These are phyloP conservation scores for Martes flavigula DNA, from an alignment of 2,797 vertebrate genomes.

Conservation along the genomic window DNA sequence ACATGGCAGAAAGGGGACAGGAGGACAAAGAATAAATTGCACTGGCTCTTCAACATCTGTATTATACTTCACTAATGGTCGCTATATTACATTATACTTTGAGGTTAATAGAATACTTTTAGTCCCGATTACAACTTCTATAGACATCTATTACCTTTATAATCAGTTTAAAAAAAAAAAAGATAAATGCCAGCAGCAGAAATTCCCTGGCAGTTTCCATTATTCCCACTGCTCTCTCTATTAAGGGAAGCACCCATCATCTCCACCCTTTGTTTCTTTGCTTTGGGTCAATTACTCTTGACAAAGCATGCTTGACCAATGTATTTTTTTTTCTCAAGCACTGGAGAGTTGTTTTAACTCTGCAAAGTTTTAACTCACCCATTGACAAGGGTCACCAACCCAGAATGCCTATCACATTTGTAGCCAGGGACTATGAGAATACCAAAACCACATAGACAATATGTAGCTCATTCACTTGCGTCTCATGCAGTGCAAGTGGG, in stretches of 20 bases:
- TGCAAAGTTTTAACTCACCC: background rate
- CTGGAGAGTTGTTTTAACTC: background rate
- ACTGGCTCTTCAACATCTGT: background rate
- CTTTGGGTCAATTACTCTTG: background rate
- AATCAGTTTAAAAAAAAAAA: background rate
- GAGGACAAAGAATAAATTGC: background rate
- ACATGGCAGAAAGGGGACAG: background rate
- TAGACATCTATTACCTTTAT: background rate
- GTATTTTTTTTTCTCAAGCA: background rate
- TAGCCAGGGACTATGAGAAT: background rate
- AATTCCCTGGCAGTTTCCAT: background rate
- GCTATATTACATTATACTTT: background rate
- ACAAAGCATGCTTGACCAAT: background rate
- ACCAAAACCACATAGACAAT: background rate
- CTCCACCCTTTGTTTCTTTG: background rate
- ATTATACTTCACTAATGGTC: background rate
- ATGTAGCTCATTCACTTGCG: slow-evolving; percentile 11
- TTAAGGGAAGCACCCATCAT: background rate
- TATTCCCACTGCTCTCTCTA: background rate
- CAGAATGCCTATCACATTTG: background rate
- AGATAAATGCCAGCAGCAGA: background rate
- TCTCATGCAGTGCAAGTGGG: background rate
- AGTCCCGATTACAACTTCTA: background rate
- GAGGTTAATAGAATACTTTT: background rate
- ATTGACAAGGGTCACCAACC: background rate